Evolutionary conservation across 1,140 invertebrate species (phyloP).

Genomic region (Zaprionus nigranus): DNA sequence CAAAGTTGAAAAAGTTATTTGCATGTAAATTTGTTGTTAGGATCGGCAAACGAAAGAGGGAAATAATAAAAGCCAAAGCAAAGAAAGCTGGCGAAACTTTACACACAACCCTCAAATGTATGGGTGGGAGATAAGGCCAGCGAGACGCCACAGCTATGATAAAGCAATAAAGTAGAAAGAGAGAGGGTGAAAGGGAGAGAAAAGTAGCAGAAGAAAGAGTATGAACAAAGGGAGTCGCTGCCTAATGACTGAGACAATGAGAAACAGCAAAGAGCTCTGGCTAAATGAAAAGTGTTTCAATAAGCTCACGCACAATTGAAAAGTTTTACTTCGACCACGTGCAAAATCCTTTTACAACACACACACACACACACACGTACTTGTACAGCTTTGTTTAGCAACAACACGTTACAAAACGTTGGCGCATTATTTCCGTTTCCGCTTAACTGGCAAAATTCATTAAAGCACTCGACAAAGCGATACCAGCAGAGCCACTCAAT

Average conservation of each 20-base stretch:
- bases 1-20: conserved; percentile 82
- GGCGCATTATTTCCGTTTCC: conserved; percentile 73
- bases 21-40: conserved; percentile 82
- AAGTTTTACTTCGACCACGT: conserved; percentile 50
- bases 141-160: conserved; percentile 39
- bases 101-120: conserved; percentile 73
- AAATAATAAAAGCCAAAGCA: conserved; percentile 45
- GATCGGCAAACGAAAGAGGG: conserved; percentile 63
- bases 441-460: conserved; percentile 79
- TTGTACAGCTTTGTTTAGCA: conserved; percentile 21
- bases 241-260: conserved; percentile 52
- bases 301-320: conserved; percentile 55
- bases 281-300: conserved; percentile 65
- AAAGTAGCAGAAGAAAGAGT: neutral
- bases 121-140: conserved; percentile 32
- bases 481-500: conserved; percentile 43
- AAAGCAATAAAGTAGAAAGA: conserved; percentile 29
- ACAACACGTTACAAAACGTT: conserved; percentile 50
- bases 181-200: neutral
- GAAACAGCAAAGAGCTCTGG: conserved; percentile 26
- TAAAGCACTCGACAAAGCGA: conserved; percentile 54
- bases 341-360: conserved; percentile 32
- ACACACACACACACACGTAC: conserved; percentile 3
- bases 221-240: neutral
- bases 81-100: conserved; percentile 56